These are phyloP conservation scores for Dynastes tityus DNA, from an alignment of 2,888 invertebrate species.

Conservation along the genomic window DNA sequence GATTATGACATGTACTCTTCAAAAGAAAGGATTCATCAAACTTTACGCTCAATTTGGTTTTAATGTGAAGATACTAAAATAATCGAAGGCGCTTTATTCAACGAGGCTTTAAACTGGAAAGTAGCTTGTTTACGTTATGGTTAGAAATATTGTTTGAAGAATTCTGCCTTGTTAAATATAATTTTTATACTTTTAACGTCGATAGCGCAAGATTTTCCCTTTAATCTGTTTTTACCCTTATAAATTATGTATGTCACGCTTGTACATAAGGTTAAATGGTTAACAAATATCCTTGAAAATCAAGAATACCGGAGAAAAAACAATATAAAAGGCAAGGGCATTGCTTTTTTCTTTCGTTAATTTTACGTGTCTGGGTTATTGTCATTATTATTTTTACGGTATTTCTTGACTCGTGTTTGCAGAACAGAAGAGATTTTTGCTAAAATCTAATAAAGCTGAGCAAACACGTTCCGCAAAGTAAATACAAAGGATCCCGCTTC, in stretches of 20 bases:
- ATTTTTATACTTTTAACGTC: too few relatives aligned
- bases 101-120: neutral
- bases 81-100: too few relatives aligned
- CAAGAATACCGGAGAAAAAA: neutral
- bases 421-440: conserved; percentile 43
- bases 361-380: conserved; percentile 11
- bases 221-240: too few relatives aligned
- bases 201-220: too few relatives aligned
- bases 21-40: too few relatives aligned
- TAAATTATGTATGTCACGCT: too few relatives aligned
- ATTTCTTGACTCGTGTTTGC: conserved; percentile 23
- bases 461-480: conserved; percentile 49
- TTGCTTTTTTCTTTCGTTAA: conserved; percentile 24
- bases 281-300: too few relatives aligned
- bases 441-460: conserved; percentile 50
- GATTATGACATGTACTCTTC: too few relatives aligned
- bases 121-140: neutral
- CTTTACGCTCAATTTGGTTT: neutral
- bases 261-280: neutral
- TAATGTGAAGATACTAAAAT: neutral
- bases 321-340: neutral
- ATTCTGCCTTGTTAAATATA: too few relatives aligned
- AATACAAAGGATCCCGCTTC: conserved; percentile 40
- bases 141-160: neutral
- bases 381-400: conserved; percentile 38